Percentiles rank a stretch among this genome's conserved stretches.
phyloP scores from a whole-genome alignment of 2,113 vertebrate genomes.

The Clupea harengus region DNA sequence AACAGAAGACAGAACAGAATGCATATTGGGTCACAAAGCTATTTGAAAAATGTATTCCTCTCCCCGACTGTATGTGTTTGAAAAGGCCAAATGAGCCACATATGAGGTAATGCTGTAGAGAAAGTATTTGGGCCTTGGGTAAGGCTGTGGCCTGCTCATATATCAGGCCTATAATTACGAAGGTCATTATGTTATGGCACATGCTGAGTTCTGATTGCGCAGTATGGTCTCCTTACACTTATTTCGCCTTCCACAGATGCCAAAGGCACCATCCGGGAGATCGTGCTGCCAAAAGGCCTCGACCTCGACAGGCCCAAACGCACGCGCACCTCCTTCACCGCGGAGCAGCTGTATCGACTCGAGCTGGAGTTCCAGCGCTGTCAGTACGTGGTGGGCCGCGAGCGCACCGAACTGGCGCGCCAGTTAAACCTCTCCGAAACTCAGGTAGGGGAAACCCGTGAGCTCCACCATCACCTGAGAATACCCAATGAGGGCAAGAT shows the following conservation, averaged over 20 bases:
- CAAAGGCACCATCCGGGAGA: constrained; percentile 96
- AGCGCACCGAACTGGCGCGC: constrained; percentile 86
- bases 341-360: constrained; percentile 91
- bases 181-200: neutral
- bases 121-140: no score
- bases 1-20: no score
- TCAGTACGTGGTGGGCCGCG: constrained; percentile 93
- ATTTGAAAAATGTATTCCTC: no score
- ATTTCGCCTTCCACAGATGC: constrained; percentile 75
- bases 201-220: neutral
- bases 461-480: neutral
- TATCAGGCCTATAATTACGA: neutral
- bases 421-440: constrained; percentile 94
- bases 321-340: constrained; percentile 93
- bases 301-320: constrained; percentile 94
- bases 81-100: no score
- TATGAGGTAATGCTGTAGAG: no score
- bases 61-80: no score
- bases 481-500: neutral
- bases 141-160: neutral
- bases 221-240: neutral
- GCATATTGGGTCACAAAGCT: no score
- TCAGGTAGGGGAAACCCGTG: constrained; percentile 73
- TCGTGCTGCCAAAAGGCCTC: constrained; percentile 90
- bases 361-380: constrained; percentile 95